phyloP scores from a whole-genome alignment of 2,113 vertebrate genomes.

The Pagrus major region DNA sequence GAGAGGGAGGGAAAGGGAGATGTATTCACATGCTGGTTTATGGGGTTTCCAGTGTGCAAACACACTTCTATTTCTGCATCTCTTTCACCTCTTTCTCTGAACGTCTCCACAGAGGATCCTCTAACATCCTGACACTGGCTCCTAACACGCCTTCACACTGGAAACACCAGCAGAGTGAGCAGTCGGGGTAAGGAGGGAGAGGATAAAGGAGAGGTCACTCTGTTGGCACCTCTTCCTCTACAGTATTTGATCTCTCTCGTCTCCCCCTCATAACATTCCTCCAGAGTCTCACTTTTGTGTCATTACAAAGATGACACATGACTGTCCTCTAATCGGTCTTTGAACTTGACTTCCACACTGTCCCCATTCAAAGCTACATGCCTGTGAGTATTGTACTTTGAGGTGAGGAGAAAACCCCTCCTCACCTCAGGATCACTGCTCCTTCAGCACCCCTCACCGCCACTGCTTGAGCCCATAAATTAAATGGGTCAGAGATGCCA shows the following conservation, averaged over 20 bases:
- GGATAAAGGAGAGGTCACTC: conserved; percentile 40
- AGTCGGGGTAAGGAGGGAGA: neutral
- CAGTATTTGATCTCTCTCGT: conserved; percentile 30
- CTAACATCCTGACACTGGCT: conserved; percentile 48
- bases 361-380: conserved; percentile 47
- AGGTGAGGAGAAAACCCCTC: conserved; percentile 24
- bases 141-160: conserved; percentile 29
- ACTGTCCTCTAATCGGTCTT: conserved; percentile 45
- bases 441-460: conserved; percentile 24
- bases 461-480: conserved; percentile 51
- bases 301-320: conserved; percentile 57
- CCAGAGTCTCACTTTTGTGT: conserved; percentile 46
- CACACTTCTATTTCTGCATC: conserved; percentile 74
- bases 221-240: conserved; percentile 30
- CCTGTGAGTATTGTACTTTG: conserved; percentile 49
- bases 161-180: conserved; percentile 9
- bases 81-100: conserved; percentile 52
- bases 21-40: conserved; percentile 53
- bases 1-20: conserved; percentile 26
- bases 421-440: conserved; percentile 38
- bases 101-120: conserved; percentile 60
- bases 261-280: conserved; percentile 56
- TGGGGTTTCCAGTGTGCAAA: conserved; percentile 75
- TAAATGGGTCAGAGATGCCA: conserved; percentile 30
- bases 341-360: conserved; percentile 58